Percentiles rank a stretch among this genome's conserved stretches.
Evolutionary conservation across 2,888 invertebrate species (phyloP).

Genomic region (Athalia rosae): DNA sequence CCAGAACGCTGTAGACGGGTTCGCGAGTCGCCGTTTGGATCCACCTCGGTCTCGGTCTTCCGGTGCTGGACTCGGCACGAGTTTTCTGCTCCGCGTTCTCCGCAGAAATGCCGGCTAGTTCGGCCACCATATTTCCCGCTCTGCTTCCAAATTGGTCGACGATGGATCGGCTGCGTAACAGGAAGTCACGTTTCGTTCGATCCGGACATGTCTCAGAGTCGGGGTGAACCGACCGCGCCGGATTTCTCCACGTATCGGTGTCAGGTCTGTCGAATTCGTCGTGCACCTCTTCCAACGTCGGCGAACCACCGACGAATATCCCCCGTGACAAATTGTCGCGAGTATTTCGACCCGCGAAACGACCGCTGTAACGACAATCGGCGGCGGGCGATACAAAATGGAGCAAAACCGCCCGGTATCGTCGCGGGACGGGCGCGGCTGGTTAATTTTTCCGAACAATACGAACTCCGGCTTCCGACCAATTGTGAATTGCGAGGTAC

Average conservation of each 20-base stretch:
- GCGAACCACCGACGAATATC: neutral
- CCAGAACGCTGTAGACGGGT: slow-evolving; percentile 64
- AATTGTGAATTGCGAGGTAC: neutral
- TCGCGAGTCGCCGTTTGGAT: slow-evolving; percentile 65
- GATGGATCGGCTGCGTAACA: slow-evolving; percentile 49
- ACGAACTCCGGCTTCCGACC: neutral
- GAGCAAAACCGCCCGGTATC: neutral
- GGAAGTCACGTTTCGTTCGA: slow-evolving; percentile 63
- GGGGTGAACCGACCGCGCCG: neutral
- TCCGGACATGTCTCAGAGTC: slow-evolving; percentile 29
- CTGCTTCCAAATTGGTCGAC: slow-evolving; percentile 42
- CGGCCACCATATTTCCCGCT: slow-evolving; percentile 62
- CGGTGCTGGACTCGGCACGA: slow-evolving; percentile 6
- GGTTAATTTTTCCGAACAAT: too few relatives aligned
- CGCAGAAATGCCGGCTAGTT: slow-evolving; percentile 63
- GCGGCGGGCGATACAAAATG: neutral
- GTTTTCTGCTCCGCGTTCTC: slow-evolving; percentile 54
- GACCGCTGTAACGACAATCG: too few relatives aligned
- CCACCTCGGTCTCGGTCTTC: slow-evolving; percentile 61
- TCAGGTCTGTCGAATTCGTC: slow-evolving; percentile 29
- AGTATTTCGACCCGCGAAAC: neutral
- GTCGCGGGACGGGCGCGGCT: too few relatives aligned
- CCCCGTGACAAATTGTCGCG: too few relatives aligned
- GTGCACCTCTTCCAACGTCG: slow-evolving; percentile 3
- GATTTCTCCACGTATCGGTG: slow-evolving; percentile 44